Percentiles rank a stretch among this genome's conserved stretches.
These are phyloP conservation scores for Rhynchomys soricoides DNA, from an alignment of 2,113 vertebrate species.

Conservation along the genomic window DNA sequence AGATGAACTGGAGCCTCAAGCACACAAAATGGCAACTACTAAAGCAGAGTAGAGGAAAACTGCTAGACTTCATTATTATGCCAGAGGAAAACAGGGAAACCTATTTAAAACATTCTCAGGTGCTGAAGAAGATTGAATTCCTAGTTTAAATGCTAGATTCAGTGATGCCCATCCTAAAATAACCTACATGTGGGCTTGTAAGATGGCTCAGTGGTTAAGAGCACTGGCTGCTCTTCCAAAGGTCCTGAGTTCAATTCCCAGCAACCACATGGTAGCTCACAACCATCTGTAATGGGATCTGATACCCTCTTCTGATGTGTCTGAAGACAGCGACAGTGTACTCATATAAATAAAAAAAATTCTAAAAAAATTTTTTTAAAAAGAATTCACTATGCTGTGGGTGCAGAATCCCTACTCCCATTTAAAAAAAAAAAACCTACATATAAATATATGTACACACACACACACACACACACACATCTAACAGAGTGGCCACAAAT, in stretches of 20 bases:
- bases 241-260: too few species aligned
- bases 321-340: too few species aligned
- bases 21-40: not conserved
- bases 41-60: not conserved
- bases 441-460: not conserved
- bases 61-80: not conserved
- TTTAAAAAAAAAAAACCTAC: not conserved
- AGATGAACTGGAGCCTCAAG: not conserved
- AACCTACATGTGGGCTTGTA: too few species aligned
- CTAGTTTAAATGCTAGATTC: not conserved
- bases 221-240: too few species aligned
- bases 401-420: too few species aligned
- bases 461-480: not conserved
- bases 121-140: not conserved
- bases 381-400: too few species aligned
- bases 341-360: too few species aligned
- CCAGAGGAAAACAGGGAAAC: not conserved
- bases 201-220: too few species aligned
- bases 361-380: too few species aligned
- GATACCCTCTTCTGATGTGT: too few species aligned
- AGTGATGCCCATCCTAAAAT: not conserved
- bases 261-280: too few species aligned
- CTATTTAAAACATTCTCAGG: not conserved
- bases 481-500: not conserved
- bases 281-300: too few species aligned